Evolutionary conservation across 2,888 invertebrate species (phyloP), one percentile per base, ranked within the genome.

Genomic region (Ornithoptera alexandrae): DNA sequence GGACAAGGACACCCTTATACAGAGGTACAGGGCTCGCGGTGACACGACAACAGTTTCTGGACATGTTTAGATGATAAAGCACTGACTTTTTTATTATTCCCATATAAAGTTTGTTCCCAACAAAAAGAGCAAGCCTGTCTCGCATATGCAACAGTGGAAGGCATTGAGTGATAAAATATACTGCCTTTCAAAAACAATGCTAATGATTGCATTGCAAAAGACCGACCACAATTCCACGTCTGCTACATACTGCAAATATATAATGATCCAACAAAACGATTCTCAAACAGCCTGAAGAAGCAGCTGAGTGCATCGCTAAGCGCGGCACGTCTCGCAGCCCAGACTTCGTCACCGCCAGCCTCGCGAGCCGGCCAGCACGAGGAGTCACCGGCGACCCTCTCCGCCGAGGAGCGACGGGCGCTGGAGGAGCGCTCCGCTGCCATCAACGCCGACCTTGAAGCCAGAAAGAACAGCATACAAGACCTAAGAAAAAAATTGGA

Each of bases 1-100:
- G 60, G 97, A 97, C 85, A 97, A 97, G 79, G 97, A 97, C 82
- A 95, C 96, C 64, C 95, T 97, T 68, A 97, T 97, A 85, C 96
- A 97, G 84, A 97, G 94, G 95, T 94, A 5, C 4, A 5, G 4
- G 30, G 30, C 30, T 3, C 30, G 30, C 30, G 30, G 30, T 3
- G 30, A 3, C 30, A 30, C 30, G 30, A 5, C 30, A 5, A 30
- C 30, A 30, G 30, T 30, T 30, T 30, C 0, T 30, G 30, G 4
- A 30, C 30, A 30, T 30, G 3, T 5, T 4, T 5, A 30, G 0
- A 30, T 5, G 30, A 30, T 30, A 30, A 30, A 30, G 30, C 30
- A 30, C 30, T 30, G 30, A 0, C 3, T 30, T 30, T 30, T 30
- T 30, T 5, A 30, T 30, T 30, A 30, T 30, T 30, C 30, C 30